Base-by-base conservation (phyloP, 92 coral and sea anemone species). In the Paragorgia papillata region DNA sequence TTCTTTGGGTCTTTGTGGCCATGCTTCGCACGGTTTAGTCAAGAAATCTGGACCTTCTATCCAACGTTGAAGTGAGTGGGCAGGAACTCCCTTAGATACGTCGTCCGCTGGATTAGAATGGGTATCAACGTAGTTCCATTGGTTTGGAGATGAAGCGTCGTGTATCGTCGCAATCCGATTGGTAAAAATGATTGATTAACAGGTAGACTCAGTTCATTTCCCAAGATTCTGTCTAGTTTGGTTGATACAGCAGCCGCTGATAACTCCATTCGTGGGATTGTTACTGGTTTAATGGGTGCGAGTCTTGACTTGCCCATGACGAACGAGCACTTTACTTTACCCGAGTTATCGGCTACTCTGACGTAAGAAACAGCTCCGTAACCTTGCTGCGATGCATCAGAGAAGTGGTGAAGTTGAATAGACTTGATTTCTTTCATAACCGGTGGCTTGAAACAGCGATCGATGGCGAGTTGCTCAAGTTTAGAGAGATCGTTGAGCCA, bases 91-190 rank as follows among this genome's bases (percentile, higher is more conserved):
- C 12, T 83, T 65, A 0, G 91, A 87, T 24, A 88, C 88, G 20
- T 87, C 91, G 82, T 87, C 91, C 10, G 91, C 88, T 14, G 88
- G 88, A 37, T 87, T 87, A 3, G 69, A 60, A 19, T 56, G 57
- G 2, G 91, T 87, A 57, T 84, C 78, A 40, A 87, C 91, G 57
- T 84, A 83, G 22, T 64, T 18, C 91, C 91, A 87, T 58, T 87
- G 91, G 0, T 66, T 53, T 39, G 85, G 80, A 17, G 68, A 53
- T 2, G 88, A 79, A 40, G 68, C 63, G 30, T 86, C 83, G 41
- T 60, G 90, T 43, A 86, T 86, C 9, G 83, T 60, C 12, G 87
- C 75, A 5, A 86, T 35, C 44, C 87, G 73, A 43, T 86, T 82
- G 4, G 87, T 76, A 84, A 84, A 53, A 53, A 83, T 0, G 74